Evolutionary conservation across 2,797 vertebrate species (phyloP), one percentile per base, ranked within the genome.

Genomic region (Sebastes reedi): DNA sequence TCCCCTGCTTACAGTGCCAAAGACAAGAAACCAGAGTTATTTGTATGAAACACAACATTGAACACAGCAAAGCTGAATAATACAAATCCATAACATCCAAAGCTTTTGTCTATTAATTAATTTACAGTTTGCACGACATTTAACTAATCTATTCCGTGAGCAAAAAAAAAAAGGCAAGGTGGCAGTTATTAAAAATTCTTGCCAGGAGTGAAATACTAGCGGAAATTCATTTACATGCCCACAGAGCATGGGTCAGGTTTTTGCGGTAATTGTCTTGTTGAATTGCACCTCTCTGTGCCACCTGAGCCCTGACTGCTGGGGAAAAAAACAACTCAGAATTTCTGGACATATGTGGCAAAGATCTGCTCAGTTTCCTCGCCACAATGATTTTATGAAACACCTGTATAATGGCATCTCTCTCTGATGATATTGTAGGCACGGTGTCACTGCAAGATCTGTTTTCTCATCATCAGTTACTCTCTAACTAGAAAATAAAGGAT

Each of bases 101-200:
- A 68, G 79, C 79, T 72, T 73, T 73, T 89, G 80, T 89, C 91
- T 67, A 85, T 91, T 91, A 89, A 94, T 94, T 90, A 68, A 92
- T 92, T 91, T 84, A 89, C 84, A 92, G 86, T 87, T 88, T 87
- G 79, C 68, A 72, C 93, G 89, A 89, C 86, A 92, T 92, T 94
- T 86, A 90, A 89, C 89, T 91, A 91, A 91, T 87, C 66, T 92
- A 81, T 93, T 86, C 27, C 72, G 67, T 62, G 46, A 73, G 55
- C 79, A 27, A 72, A 67, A 20, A 64, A 78, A 74, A 85, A 64
- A 80, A 82, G 29, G 24, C 67, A 65, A 59, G 65, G 29, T 79
- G 60, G 87, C 68, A 89, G 86, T 90, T 93, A 93, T 92, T 93
- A 90, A 87, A 90, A 88, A 81, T 80, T 88, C 77, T 91, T 89